Conservation (phyloP, 2,888 invertebrate species). For the Drosophila fungiperda region DNA sequence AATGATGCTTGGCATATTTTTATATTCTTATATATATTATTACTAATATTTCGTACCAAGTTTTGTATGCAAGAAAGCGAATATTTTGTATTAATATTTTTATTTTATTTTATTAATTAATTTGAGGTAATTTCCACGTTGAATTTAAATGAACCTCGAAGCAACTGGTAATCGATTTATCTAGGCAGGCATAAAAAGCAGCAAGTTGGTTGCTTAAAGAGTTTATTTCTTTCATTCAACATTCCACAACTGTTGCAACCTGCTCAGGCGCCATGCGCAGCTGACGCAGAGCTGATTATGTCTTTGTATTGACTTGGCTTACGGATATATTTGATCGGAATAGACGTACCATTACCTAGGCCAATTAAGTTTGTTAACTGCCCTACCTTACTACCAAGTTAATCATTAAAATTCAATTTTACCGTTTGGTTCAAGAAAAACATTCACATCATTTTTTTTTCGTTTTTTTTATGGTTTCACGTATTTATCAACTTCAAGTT, state of each 20-base stretch:
- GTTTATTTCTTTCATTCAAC: neutral
- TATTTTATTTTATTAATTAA: constrained; percentile 15
- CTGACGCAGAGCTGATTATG: neutral
- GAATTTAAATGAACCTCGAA: constrained; percentile 4
- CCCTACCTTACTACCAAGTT: neutral
- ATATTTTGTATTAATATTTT: neutral
- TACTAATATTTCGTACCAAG: fast-evolving
- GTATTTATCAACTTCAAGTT: constrained; percentile 22
- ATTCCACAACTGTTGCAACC: neutral
- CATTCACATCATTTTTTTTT: constrained; percentile 38
- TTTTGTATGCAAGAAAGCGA: neutral
- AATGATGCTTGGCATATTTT: neutral
- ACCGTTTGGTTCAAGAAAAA: constrained; percentile 38
- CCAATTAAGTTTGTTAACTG: constrained; percentile 24
- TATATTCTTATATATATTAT: too few species aligned
- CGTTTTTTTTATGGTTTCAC: constrained; percentile 11
- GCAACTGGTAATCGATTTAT: neutral
- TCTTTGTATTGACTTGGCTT: neutral
- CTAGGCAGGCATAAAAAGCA: neutral
- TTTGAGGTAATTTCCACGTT: neutral
- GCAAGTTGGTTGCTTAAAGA: neutral
- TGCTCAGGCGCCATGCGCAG: neutral
- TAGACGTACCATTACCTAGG: constrained; percentile 28
- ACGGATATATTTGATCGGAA: neutral
- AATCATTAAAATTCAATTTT: constrained; percentile 69